phyloP scores from a whole-genome alignment of 2,113 vertebrate species.

The Acanthochromis polyacanthus region DNA sequence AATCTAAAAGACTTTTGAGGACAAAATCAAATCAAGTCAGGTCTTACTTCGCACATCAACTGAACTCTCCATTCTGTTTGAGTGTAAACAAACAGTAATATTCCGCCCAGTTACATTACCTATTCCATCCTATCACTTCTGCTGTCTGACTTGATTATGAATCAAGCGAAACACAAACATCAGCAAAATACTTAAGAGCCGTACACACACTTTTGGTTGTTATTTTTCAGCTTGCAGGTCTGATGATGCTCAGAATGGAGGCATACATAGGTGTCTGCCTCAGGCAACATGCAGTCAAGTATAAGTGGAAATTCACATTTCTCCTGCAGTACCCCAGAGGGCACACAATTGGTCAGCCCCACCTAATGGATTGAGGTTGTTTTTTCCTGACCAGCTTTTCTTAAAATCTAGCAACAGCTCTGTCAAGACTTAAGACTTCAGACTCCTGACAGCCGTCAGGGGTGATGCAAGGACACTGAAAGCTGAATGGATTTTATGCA shows the following conservation, averaged over 20 bases:
- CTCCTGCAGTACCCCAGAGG: constrained; percentile 46
- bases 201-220: constrained; percentile 28
- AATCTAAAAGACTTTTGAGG: constrained; percentile 4
- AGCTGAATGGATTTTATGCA: constrained; percentile 59
- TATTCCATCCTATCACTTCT: constrained; percentile 31
- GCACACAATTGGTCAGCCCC: constrained; percentile 52
- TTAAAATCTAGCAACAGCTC: constrained; percentile 40
- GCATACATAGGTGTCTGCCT: constrained; percentile 51
- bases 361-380: constrained; percentile 36
- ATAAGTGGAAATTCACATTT: constrained; percentile 58
- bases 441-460: constrained; percentile 37
- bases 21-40: not conserved
- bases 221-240: constrained; percentile 52
- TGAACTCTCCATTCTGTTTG: constrained; percentile 15
- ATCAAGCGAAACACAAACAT: constrained; percentile 44
- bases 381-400: constrained; percentile 30
- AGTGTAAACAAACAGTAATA: constrained; percentile 18
- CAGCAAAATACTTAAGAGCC: constrained; percentile 38
- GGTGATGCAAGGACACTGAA: constrained; percentile 71
- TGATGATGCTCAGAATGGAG: constrained; percentile 43
- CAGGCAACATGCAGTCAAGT: constrained; percentile 57
- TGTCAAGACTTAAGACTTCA: constrained; percentile 53
- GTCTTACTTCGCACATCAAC: constrained; percentile 13
- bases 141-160: constrained; percentile 34
- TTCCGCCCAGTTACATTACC: constrained; percentile 15